A percentile compares a stretch with the other conserved stretches of the same genome.
These are phyloP conservation scores for Anomalospiza imberbis DNA, from an alignment of 2,797 vertebrate genomes.

Conservation along the genomic window DNA sequence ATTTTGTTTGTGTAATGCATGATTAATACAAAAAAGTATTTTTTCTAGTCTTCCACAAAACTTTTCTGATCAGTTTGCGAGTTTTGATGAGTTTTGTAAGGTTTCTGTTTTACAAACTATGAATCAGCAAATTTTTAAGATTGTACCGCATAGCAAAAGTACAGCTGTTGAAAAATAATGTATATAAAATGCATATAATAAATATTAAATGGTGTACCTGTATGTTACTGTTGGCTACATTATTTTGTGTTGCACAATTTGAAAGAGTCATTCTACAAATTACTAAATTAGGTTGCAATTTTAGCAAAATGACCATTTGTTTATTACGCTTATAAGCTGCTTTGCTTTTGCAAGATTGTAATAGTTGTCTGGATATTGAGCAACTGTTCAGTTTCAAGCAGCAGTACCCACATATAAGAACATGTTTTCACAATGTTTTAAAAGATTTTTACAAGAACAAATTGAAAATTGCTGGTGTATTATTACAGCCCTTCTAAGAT, in stretches of 20 bases:
- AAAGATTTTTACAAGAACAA: not conserved
- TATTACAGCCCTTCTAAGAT: not conserved
- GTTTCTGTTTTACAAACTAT: slow-evolving; percentile 93
- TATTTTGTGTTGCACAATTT: slow-evolving; percentile 78
- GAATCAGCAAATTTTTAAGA: slow-evolving; percentile 96
- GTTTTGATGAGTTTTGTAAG: slow-evolving; percentile 97
- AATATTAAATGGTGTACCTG: slow-evolving; percentile 99
- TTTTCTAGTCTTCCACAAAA: slow-evolving; percentile 99
- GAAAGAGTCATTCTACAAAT: slow-evolving; percentile 69
- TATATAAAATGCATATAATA: slow-evolving; percentile 99
- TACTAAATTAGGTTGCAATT: slow-evolving; percentile 68
- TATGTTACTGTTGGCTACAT: slow-evolving; percentile 82
- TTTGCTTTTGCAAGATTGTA: slow-evolving; percentile 62
- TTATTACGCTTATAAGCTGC: slow-evolving; percentile 58
- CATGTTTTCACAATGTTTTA: slow-evolving; percentile 29
- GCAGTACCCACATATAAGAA: slow-evolving; percentile 53
- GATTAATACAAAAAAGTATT: slow-evolving; percentile 97
- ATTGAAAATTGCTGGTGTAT: not conserved
- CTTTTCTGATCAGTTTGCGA: slow-evolving; percentile 91
- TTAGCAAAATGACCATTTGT: slow-evolving; percentile 60
- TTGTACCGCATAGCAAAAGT: slow-evolving; percentile 93
- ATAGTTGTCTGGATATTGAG: slow-evolving; percentile 57
- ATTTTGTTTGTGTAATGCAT: slow-evolving; percentile 97
- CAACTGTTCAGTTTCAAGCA: slow-evolving; percentile 31
- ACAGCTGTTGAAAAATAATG: slow-evolving; percentile 93